A percentile compares a stretch with the other conserved stretches of the same genome.
Evolutionary conservation across 2,888 invertebrate species (phyloP).

Genomic region (Cephus spinipes): DNA sequence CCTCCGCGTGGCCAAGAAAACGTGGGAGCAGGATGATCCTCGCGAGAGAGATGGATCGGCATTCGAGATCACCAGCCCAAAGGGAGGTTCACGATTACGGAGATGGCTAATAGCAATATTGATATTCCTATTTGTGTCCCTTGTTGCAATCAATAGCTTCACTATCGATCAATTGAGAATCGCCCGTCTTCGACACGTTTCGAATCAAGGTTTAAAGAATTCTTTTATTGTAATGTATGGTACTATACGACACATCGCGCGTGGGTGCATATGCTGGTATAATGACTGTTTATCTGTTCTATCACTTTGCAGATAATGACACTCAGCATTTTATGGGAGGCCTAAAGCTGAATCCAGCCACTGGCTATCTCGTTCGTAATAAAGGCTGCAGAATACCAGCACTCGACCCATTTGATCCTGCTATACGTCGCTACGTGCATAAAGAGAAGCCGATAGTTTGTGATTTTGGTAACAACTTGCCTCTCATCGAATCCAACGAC

Average conservation of each 20-base stretch:
- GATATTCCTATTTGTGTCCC: conserved; percentile 47
- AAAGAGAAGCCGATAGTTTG: conserved; percentile 68
- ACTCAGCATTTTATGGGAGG: conserved; percentile 13
- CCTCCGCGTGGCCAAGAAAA: conserved; percentile 37
- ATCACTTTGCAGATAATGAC: conserved; percentile 33
- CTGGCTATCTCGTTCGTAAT: conserved; percentile 71
- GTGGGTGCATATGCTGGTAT: too few species aligned
- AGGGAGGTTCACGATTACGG: conserved; percentile 41
- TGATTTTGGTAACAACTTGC: conserved; percentile 68
- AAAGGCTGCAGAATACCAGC: conserved; percentile 77
- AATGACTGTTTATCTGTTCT: too few species aligned
- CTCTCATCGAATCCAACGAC: conserved; percentile 72
- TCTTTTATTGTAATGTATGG: too few species aligned
- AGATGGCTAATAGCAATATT: conserved; percentile 55
- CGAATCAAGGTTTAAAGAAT: conserved; percentile 1
- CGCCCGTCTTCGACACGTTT: conserved; percentile 20
- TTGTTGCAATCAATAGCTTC: conserved; percentile 55
- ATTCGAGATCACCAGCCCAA: conserved; percentile 31
- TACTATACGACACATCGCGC: too few species aligned
- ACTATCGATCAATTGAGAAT: conserved; percentile 48
- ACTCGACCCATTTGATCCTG: conserved; percentile 72
- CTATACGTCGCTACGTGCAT: conserved; percentile 70
- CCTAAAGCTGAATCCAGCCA: conserved; percentile 26
- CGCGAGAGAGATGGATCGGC: conserved; percentile 15
- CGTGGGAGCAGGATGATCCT: conserved; percentile 27